Percentiles rank a stretch among this genome's conserved stretches.
Conservation (phyloP, 2,113 vertebrate genomes). For the Sebastes fasciatus region DNA sequence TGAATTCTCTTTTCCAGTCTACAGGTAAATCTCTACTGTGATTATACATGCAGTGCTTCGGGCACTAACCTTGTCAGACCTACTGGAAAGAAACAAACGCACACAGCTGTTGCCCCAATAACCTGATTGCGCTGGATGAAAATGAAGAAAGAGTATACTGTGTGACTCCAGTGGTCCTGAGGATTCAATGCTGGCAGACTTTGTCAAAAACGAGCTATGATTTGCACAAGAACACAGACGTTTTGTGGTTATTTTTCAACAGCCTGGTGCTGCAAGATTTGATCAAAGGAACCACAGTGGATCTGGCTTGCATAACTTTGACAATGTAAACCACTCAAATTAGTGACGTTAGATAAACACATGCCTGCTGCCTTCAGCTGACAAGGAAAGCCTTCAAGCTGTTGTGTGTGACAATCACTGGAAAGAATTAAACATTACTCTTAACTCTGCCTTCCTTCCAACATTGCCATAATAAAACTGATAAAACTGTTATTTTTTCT, state of each 20-base stretch:
- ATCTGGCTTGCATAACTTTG: background rate
- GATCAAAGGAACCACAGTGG: background rate
- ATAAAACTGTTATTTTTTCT: background rate
- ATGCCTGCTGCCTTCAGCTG: background rate
- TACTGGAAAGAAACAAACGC: background rate
- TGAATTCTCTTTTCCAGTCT: background rate
- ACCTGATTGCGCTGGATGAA: background rate
- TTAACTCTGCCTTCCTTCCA: background rate
- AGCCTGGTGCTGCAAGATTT: background rate
- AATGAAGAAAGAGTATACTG: background rate
- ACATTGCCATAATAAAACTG: background rate
- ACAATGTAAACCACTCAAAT: constrained; percentile 2
- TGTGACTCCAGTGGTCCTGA: background rate
- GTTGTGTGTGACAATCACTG: background rate
- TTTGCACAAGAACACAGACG: background rate
- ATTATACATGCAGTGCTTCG: background rate
- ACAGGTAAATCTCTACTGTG: background rate
- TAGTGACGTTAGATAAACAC: background rate
- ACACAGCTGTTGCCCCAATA: background rate
- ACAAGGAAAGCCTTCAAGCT: constrained; percentile 6
- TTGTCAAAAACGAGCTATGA: too few relatives aligned
- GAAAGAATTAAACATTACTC: background rate
- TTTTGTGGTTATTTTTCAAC: background rate
- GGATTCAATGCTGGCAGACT: background rate
- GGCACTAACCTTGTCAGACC: background rate